Conservation (phyloP, 35 echinoderm and acorn worm genomes). For the Holothuria glaberrima region DNA sequence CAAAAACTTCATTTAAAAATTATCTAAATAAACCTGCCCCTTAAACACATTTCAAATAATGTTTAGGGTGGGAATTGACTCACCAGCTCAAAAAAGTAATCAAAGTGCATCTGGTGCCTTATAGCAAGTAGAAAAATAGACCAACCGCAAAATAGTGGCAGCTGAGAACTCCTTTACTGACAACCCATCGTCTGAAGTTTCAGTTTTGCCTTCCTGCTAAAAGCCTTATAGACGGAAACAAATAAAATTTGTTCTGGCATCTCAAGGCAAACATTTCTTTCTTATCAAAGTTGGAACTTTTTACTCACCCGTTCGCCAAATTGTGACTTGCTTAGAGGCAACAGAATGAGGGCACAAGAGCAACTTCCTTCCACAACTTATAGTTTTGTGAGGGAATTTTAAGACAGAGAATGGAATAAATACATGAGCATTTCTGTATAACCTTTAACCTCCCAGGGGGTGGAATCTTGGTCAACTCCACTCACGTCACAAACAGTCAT, state of each 20-base stretch:
- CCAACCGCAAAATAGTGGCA: conserved; percentile 25
- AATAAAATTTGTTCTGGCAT: conserved; percentile 52
- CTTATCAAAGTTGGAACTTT: conserved; percentile 38
- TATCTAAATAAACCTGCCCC: too few species aligned
- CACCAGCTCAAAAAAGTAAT: too few species aligned
- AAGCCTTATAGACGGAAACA: conserved; percentile 23
- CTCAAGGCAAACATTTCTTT: conserved; percentile 41
- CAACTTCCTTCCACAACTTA: conserved; percentile 16
- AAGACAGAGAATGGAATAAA: conserved; percentile 55
- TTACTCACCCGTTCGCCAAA: conserved; percentile 29
- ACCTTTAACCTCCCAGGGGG: conserved; percentile 53
- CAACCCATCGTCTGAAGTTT: conserved; percentile 33
- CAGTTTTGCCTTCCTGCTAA: conserved; percentile 26
- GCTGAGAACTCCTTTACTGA: conserved; percentile 31
- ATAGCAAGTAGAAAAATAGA: not conserved
- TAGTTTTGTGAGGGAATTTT: conserved; percentile 51
- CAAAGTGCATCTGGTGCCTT: too few species aligned
- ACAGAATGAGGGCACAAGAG: conserved; percentile 9
- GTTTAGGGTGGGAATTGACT: too few species aligned
- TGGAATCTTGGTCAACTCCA: conserved; percentile 27
- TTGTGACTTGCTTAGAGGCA: conserved; percentile 44
- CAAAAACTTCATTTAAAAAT: too few species aligned
- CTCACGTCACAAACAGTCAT: conserved; percentile 49
- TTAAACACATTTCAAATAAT: too few species aligned
- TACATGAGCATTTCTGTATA: conserved; percentile 45